Evolutionary conservation across 2,113 vertebrate genomes (phyloP).

Genomic region (Puma concolor): DNA sequence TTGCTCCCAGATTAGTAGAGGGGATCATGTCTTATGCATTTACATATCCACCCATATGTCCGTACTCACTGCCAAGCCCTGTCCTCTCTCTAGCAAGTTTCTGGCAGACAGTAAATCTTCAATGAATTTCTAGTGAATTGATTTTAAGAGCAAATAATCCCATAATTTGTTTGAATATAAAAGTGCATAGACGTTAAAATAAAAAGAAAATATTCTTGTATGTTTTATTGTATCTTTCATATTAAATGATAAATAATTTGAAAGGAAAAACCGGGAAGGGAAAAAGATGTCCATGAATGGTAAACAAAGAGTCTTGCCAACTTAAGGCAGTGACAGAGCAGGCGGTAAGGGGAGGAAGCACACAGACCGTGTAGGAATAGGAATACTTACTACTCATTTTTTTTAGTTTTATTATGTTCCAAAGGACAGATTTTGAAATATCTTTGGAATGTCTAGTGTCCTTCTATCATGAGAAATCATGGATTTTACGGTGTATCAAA

Average conservation of each 20-base stretch:
- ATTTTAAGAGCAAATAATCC: constrained; percentile 5
- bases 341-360: neutral
- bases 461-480: neutral
- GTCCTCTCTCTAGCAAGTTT: neutral
- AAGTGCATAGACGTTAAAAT: neutral
- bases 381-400: neutral
- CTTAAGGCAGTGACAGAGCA: neutral
- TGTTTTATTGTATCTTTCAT: neutral
- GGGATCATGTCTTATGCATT: neutral
- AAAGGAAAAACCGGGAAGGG: neutral
- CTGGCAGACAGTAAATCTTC: neutral
- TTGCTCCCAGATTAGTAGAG: neutral
- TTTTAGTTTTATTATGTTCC: neutral
- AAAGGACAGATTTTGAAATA: neutral
- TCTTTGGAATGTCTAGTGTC: neutral
- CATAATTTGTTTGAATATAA: neutral
- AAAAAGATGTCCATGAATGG: neutral
- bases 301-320: neutral
- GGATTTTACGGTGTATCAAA: neutral
- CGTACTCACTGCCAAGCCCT: neutral
- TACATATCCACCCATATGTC: neutral
- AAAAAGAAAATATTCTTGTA: neutral
- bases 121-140: neutral
- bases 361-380: neutral
- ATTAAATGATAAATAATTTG: constrained; percentile 1